phyloP scores from a whole-genome alignment of 2,888 invertebrate species.

The Hesperia comma region DNA sequence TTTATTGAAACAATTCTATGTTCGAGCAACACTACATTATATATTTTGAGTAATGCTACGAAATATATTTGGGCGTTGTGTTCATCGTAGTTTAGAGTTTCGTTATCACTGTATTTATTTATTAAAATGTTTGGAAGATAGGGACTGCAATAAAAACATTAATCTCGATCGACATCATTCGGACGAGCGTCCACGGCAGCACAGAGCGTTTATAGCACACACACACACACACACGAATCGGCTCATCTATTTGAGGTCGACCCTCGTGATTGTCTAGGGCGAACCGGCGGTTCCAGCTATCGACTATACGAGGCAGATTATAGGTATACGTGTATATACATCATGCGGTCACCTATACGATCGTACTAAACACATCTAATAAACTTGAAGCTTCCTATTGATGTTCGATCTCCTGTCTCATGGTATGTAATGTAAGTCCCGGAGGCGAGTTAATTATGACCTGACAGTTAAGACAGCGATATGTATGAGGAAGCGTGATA shows the following conservation, averaged over 20 bases:
- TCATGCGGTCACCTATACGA: constrained; percentile 68
- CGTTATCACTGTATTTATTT: no score
- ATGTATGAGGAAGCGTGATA: constrained; percentile 37
- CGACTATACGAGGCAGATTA: constrained; percentile 62
- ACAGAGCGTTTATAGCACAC: constrained; percentile 2
- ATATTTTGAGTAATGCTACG: no score
- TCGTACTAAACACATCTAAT: constrained; percentile 57
- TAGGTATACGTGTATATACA: constrained; percentile 62
- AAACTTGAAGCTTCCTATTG: constrained; percentile 58
- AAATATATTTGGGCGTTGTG: no score
- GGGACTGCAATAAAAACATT: no score
- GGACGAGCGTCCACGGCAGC: constrained; percentile 14
- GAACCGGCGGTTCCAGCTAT: constrained; percentile 56
- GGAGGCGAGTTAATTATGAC: constrained; percentile 20
- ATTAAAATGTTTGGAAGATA: no score
- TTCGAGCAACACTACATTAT: no score
- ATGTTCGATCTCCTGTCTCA: constrained; percentile 34
- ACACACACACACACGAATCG: constrained; percentile 62
- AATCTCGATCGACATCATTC: not conserved
- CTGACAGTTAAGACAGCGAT: constrained; percentile 35
- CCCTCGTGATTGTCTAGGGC: constrained; percentile 49
- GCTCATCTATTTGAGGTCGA: constrained; percentile 48
- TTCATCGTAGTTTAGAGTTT: no score
- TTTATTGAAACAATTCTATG: no score
- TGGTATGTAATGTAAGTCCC: constrained; percentile 19